These are phyloP conservation scores for Rosalia funebris DNA, from an alignment of 2,888 invertebrate genomes.

Conservation along the genomic window DNA sequence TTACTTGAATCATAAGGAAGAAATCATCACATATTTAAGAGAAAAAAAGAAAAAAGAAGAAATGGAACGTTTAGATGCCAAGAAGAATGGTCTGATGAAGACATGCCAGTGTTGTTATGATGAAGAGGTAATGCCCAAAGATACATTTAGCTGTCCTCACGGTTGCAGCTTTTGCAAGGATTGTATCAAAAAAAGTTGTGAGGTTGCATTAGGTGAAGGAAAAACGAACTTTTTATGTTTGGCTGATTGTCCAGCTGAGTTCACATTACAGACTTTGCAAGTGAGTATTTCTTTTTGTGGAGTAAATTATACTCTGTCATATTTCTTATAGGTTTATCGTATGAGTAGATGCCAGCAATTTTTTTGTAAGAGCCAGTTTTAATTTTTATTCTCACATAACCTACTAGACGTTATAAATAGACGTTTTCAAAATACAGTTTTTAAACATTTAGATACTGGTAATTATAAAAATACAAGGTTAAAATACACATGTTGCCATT, in stretches of 20 bases:
- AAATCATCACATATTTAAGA: slow-evolving; percentile 51
- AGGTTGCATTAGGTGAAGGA: slow-evolving; percentile 61
- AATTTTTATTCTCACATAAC: too few species aligned
- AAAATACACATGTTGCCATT: too few species aligned
- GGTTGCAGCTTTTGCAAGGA: slow-evolving; percentile 64
- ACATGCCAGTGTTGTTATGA: slow-evolving; percentile 69
- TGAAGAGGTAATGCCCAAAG: slow-evolving; percentile 65
- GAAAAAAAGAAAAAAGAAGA: slow-evolving; percentile 42
- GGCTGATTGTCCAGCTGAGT: slow-evolving; percentile 56
- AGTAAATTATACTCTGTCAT: too few species aligned
- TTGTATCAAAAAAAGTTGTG: slow-evolving; percentile 61
- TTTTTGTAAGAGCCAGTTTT: too few species aligned
- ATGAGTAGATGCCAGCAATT: too few species aligned
- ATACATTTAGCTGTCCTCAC: slow-evolving; percentile 59
- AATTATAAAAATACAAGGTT: too few species aligned
- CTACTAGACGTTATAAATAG: too few species aligned
- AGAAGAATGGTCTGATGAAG: slow-evolving; percentile 58
- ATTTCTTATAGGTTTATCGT: too few species aligned
- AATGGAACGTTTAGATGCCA: slow-evolving; percentile 53
- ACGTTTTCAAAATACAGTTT: too few species aligned
- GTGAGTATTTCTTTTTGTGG: too few species aligned
- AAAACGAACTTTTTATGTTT: slow-evolving; percentile 64
- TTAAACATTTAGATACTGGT: too few species aligned
- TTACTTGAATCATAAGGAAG: slow-evolving; percentile 53
- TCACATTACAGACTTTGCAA: slow-evolving; percentile 57